A percentile compares a stretch with the other conserved stretches of the same genome.
These are phyloP conservation scores for Drosophila acutilabella DNA, from an alignment of 2,888 invertebrate genomes.

Conservation along the genomic window DNA sequence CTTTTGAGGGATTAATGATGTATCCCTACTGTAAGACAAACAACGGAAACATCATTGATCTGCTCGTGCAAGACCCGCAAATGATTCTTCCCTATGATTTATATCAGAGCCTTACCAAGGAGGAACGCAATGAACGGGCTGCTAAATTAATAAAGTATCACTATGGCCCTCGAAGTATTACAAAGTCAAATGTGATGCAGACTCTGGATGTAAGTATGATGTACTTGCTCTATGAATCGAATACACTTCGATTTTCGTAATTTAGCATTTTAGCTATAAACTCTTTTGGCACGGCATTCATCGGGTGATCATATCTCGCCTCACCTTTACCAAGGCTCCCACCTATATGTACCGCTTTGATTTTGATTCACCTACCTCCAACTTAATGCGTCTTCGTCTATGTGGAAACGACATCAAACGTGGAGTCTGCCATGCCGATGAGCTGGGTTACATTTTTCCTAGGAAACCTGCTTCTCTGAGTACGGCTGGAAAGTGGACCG, in stretches of 20 bases:
- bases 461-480: slow-evolving; percentile 38
- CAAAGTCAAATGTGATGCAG: slow-evolving; percentile 65
- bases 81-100: slow-evolving; percentile 76
- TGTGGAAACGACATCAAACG: slow-evolving; percentile 75
- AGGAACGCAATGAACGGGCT: slow-evolving; percentile 53
- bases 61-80: slow-evolving; percentile 51
- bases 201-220: slow-evolving; percentile 79
- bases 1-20: slow-evolving; percentile 81
- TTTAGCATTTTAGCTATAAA: slow-evolving; percentile 81
- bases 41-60: slow-evolving; percentile 48
- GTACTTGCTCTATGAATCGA: neutral
- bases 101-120: slow-evolving; percentile 40
- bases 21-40: slow-evolving; percentile 62
- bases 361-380: slow-evolving; percentile 83
- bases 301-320: slow-evolving; percentile 74
- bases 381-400: slow-evolving; percentile 72
- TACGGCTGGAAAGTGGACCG: slow-evolving; percentile 72
- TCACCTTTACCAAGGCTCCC: slow-evolving; percentile 65
- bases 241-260: neutral
- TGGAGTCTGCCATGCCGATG: slow-evolving; percentile 84
- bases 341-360: slow-evolving; percentile 83
- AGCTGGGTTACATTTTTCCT: slow-evolving; percentile 82
- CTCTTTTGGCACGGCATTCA: slow-evolving; percentile 83
- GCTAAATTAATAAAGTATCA: slow-evolving; percentile 84
- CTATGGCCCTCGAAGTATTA: slow-evolving; percentile 77